Base-by-base conservation (phyloP, 2,113 vertebrate genomes). In the Anolis carolinensis region DNA sequence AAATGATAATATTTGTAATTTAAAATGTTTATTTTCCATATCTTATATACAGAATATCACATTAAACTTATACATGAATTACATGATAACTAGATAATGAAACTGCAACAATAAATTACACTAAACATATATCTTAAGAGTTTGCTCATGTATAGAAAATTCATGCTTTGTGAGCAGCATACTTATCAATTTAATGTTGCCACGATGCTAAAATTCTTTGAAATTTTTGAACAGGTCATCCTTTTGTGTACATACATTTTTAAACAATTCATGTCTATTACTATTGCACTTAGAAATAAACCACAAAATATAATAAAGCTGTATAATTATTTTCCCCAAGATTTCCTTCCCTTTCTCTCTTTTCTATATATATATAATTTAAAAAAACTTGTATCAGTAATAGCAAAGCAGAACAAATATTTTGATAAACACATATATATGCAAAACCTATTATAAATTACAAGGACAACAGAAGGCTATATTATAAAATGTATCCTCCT, bases 11-110 rank as follows among this genome's bases (percentile, higher is more conserved):
- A 1, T 88, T 88, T 89, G 52, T 87, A 89, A 88, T 76, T 94
- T 91, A 93, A 93, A 94, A 89, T 70, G 25, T 97, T 97, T 96
- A 96, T 96, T 97, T 94, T 77, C 0, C 62, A 52, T 86, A 84
- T 76, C 77, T 89, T 83, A 83, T 89, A 71, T 83, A 93, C 90
- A 94, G 89, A 96, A 93, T 93, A 95, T 90, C 87, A 95, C 78
- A 62, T 59, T 87, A 93, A 94, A 93, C 90, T 83, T 92, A 50
- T 93, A 93, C 92, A 96, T 92, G 93, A 88, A 92, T 88, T 14
- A 93, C 77, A 93, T 94, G 81, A 79, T 93, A 88, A 94, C 82
- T 86, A 92, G 48, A 85, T 92, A 92, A 92, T 85, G 89, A 93
- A 91, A 88, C 86, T 0, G 0, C 86, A 94, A 92, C 79, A 91